These are phyloP conservation scores for Felis chaus DNA, from an alignment of 2,113 vertebrate genomes.

Conservation along the genomic window DNA sequence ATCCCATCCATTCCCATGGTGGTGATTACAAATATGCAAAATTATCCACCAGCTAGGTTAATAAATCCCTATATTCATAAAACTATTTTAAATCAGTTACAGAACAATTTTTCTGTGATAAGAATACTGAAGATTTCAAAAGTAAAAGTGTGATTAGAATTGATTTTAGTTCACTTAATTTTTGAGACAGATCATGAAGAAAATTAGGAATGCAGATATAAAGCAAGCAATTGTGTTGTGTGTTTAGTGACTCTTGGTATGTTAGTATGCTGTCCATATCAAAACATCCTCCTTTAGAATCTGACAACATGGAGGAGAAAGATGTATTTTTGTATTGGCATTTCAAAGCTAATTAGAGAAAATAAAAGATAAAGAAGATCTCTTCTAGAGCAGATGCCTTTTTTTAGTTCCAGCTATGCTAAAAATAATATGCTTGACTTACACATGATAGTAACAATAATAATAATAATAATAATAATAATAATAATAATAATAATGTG, in stretches of 20 bases:
- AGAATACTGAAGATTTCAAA: conserved; percentile 47
- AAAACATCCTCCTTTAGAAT: not conserved
- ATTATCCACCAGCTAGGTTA: not conserved
- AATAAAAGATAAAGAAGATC: not conserved
- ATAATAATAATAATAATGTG: not conserved
- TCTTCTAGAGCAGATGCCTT: not conserved
- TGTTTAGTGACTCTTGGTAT: not conserved
- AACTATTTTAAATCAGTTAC: not conserved
- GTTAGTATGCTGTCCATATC: not conserved
- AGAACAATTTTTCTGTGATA: not conserved
- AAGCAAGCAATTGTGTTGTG: not conserved
- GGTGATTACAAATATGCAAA: not conserved
- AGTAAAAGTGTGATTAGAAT: not conserved
- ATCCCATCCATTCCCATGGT: not conserved
- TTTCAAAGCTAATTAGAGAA: not conserved
- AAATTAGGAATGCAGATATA: not conserved
- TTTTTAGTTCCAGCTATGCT: not conserved
- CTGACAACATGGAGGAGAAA: not conserved
- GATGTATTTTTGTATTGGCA: not conserved
- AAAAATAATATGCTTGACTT: conserved; percentile 47
- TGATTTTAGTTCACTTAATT: conserved; percentile 30
- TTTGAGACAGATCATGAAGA: not conserved
- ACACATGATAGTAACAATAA: not conserved
- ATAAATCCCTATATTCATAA: not conserved
- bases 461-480: too few species aligned